Evolutionary conservation across 2,113 vertebrate species (phyloP).

Genomic region (Brachypteracias leptosomus): DNA sequence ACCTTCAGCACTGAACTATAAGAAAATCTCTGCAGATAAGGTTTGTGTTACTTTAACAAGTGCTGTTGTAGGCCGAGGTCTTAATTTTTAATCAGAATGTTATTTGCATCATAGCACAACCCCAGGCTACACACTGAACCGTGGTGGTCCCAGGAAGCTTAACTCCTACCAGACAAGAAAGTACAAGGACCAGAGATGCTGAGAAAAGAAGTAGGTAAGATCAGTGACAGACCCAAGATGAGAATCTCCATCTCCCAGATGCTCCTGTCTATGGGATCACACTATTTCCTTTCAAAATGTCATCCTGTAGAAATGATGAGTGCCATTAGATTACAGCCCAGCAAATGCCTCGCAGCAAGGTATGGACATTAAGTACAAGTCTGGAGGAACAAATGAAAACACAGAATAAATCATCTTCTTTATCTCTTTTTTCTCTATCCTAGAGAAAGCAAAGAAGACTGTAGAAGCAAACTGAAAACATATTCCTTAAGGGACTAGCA

Average conservation of each 20-base stretch:
- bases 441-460: neutral
- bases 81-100: neutral
- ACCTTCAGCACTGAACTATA: neutral
- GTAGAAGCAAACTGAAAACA: neutral
- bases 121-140: neutral
- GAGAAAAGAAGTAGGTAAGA: accelerated
- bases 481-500: neutral
- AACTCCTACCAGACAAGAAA: neutral
- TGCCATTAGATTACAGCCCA: neutral
- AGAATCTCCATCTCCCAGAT: neutral
- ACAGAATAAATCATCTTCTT: neutral
- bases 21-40: neutral
- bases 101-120: neutral
- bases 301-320: neutral
- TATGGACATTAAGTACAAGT: neutral
- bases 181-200: neutral
- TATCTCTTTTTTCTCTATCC: neutral
- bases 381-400: neutral
- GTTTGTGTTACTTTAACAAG: neutral
- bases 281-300: neutral
- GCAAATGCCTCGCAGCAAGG: neutral
- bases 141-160: neutral
- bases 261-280: neutral
- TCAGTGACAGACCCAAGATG: neutral
- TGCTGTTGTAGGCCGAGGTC: neutral